Base-by-base conservation (phyloP, 1,140 invertebrate genomes). In the Dendrolimus punctatus region DNA sequence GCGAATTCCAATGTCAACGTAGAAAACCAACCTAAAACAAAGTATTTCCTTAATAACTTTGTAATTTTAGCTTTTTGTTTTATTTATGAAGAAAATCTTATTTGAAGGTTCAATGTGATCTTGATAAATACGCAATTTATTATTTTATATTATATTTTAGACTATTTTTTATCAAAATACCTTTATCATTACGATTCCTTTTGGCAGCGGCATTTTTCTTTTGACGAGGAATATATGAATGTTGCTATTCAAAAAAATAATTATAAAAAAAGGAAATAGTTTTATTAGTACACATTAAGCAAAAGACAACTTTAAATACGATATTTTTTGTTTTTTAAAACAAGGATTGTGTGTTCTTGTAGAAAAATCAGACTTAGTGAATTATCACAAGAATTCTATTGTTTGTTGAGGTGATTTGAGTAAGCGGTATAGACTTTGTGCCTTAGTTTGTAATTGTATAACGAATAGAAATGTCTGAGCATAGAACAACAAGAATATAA, bases 131-230 rank as follows among this genome's bases (percentile, higher is more conserved):
- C 41, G 46, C n/a, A 9, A 46, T 36, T 46, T 46, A 4, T 8
- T 46, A 23, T 23, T 23, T 23, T 23, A 23, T 2, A 23, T 23
- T 23, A 23, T 23, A 23, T 23, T 23, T 23, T 23, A 23, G 23
- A 23, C 23, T 23, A 23, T 23, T 23, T 23, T 23, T 23, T 76
- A 76, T 67, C 65, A 84, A 81, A 85, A 83, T 83, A 88, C 86
- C 85, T 88, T 87, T 81, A 86, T 76, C 82, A 88, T 82, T 83
- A 88, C 77, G 78, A 79, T 88, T 80, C 81, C 80, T 78, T 76
- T 87, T 81, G 79, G 83, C 83, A 87, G 83, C 83, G 83, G 86
- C 86, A 88, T 87, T 87, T 87, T 87, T 81, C 79, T 85, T 86
- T 82, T 83, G 76, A 82, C 76, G 70, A 80, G 45, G 60, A 65